A percentile compares a stretch with the other conserved stretches of the same genome.
Conservation (phyloP, 2,888 invertebrate species). For the Phyto melanocephala region DNA sequence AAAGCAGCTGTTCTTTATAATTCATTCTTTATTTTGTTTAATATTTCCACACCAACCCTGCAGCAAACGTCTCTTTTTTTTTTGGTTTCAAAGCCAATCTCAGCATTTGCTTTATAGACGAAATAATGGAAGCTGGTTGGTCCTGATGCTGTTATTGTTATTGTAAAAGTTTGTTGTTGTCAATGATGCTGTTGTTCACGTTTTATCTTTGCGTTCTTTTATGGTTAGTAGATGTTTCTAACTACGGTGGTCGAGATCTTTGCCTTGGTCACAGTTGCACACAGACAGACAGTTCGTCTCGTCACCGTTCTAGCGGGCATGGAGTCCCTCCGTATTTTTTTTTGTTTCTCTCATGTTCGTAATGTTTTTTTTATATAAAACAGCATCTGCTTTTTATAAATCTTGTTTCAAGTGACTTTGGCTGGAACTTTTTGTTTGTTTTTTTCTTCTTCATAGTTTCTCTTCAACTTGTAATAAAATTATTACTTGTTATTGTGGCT, state of each 20-base stretch:
- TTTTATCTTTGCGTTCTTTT: conserved; percentile 40
- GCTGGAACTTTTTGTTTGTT: conserved; percentile 15
- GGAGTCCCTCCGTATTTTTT: conserved; percentile 1
- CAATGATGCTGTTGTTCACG: conserved; percentile 49
- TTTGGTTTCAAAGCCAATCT: not conserved
- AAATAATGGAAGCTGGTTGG: conserved; percentile 32
- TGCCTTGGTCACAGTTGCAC: conserved; percentile 39
- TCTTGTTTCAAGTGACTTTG: conserved; percentile 27
- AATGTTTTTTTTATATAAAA: conserved; percentile 1
- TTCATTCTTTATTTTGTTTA: conserved; percentile 3
- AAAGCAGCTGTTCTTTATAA: conserved; percentile 58
- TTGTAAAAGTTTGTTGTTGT: conserved; percentile 36
- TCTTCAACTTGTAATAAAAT: conserved; percentile 49
- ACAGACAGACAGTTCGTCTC: conserved; percentile 26
- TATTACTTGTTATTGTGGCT: conserved; percentile 47
- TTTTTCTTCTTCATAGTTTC: not conserved
- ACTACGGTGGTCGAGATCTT: conserved; percentile 58
- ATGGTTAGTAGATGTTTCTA: conserved; percentile 26
- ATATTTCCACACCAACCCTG: not conserved
- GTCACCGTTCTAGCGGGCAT: not conserved
- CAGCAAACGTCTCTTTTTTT: not conserved
- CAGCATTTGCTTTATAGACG: not conserved
- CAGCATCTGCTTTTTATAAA: conserved; percentile 51
- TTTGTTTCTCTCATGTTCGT: conserved; percentile 27
- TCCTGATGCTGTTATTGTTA: conserved; percentile 34